Base-by-base conservation (phyloP, 2,113 vertebrate species). In the Calyptommatus sinebrachiatus region DNA sequence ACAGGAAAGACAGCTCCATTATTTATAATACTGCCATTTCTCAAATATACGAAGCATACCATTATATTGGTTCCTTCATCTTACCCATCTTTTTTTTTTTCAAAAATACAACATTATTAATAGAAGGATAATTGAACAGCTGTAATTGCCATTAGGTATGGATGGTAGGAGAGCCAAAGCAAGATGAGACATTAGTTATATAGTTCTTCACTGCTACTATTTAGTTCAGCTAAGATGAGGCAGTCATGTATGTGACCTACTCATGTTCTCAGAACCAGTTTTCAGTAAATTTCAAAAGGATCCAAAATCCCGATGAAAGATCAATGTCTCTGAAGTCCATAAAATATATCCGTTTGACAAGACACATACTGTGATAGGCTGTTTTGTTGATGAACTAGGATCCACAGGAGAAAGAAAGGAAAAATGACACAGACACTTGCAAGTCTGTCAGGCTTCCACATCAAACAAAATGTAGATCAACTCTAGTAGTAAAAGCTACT, bases 261-360 rank as follows among this genome's bases (percentile, higher is more conserved):
- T 68, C 41, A 67, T 7, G 3, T 76, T 86, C 61, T 2, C 12
- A 81, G 61, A 57, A 81, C 0, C 0, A 8, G 35, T 21, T 65
- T 18, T 22, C 70, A 61, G 68, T 68, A 78, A 76, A 71, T 88
- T 88, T 89, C 69, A 83, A 84, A 68, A 21, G 75, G 22, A 81
- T 88, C 78, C 82, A 48, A 75, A 86, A 53, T 63, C 6, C 0
- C 28, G 26, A 83, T 73, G 76, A 83, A 73, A 57, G 4, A 80
- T 22, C 85, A 79, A 53, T 0, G 68, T 77, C 53, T 88, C 26
- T 85, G 76, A 80, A 84, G 82, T 68, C 76, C 50, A 84, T 14
- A 35, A 82, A 46, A 63, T 71, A 68, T 2, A 61, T 1, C 5
- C 3, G 24, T 76, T 69, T 73, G 60, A 81, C n/a, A 79, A 11